A percentile compares a stretch with the other conserved stretches of the same genome.
These are phyloP conservation scores for Operophtera brumata DNA, from an alignment of 2,888 invertebrate genomes.

Conservation along the genomic window DNA sequence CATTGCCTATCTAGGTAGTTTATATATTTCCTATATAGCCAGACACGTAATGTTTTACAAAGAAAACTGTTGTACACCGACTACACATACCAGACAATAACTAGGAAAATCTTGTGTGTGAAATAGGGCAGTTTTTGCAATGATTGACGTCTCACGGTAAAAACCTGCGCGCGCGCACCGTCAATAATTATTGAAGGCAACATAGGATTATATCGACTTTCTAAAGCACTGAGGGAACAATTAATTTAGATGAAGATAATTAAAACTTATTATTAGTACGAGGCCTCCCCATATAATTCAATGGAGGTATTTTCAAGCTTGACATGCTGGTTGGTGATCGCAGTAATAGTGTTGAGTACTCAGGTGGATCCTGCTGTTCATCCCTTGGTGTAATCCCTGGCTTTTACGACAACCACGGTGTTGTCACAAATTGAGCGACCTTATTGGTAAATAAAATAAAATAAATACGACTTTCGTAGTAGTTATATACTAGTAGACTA, in stretches of 20 bases:
- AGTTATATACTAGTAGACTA: no score
- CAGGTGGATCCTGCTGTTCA: no score
- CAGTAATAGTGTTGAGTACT: no score
- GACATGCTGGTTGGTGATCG: no score
- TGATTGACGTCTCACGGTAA: slow-evolving; percentile 11
- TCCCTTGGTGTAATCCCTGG: no score
- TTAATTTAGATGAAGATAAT: neutral
- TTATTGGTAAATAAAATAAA: no score
- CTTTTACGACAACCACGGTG: no score
- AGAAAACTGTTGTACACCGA: slow-evolving; percentile 14
- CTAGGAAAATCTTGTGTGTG: slow-evolving; percentile 64
- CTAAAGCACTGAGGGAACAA: slow-evolving; percentile 7
- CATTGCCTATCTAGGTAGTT: neutral
- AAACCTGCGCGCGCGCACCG: slow-evolving; percentile 10
- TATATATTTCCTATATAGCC: neutral
- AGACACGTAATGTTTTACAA: slow-evolving; percentile 8
- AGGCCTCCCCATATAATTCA: no score
- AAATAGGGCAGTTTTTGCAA: slow-evolving; percentile 65
- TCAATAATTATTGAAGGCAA: slow-evolving; percentile 1
- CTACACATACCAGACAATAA: slow-evolving; percentile 50
- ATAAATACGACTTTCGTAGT: no score
- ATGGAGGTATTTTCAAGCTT: no score
- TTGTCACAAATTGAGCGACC: no score
- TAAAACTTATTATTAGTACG: neutral
- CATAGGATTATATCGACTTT: slow-evolving; percentile 7